Evolutionary conservation across 2,113 vertebrate genomes (phyloP).

Genomic region (Pterocles gutturalis): DNA sequence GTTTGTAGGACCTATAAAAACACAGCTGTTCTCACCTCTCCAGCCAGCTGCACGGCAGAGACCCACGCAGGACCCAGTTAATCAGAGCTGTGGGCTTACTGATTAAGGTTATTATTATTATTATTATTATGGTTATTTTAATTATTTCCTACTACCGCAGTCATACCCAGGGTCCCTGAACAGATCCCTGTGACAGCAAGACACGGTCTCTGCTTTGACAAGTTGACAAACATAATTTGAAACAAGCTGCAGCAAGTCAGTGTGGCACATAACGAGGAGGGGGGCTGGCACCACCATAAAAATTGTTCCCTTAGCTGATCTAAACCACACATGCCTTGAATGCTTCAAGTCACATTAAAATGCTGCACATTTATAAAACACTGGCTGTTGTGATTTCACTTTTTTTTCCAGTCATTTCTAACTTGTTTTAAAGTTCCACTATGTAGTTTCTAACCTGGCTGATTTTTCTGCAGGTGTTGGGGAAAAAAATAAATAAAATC

Average conservation of each 20-base stretch:
- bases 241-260: not conserved
- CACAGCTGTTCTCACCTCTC: not conserved
- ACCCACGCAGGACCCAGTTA: not conserved
- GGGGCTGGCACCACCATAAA: not conserved
- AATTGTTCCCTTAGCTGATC: constrained; percentile 12
- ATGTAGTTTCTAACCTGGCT: not conserved
- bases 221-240: not conserved
- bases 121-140: not conserved
- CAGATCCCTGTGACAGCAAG: not conserved
- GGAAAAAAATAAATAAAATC: not conserved
- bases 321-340: not conserved
- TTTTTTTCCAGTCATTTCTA: not conserved
- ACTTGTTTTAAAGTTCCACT: not conserved
- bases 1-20: not conserved
- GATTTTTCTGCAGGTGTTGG: not conserved
- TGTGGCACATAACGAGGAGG: fast-evolving
- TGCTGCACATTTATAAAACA: not conserved
- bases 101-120: not conserved
- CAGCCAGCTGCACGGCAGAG: not conserved
- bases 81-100: not conserved
- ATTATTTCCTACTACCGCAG: not conserved
- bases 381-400: not conserved
- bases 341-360: constrained; percentile 28
- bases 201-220: not conserved
- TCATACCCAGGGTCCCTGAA: not conserved